A percentile compares a stretch with the other conserved stretches of the same genome.
Conservation (phyloP, 2,888 invertebrate genomes). For the Alcis repandata region DNA sequence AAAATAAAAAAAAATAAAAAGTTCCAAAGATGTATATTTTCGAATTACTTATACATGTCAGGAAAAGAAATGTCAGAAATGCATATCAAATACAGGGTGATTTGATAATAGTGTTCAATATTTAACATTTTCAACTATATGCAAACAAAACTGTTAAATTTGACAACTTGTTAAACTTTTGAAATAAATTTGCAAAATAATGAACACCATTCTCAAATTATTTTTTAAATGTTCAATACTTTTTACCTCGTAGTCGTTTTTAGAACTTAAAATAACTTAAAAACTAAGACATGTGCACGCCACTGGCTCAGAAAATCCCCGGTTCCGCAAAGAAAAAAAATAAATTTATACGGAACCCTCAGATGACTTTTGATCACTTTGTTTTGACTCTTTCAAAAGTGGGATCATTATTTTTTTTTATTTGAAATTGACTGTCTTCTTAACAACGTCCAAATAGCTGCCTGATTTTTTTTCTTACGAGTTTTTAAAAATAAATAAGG, state of each 20-base stretch:
- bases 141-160: neutral
- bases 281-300: slow-evolving; percentile 32
- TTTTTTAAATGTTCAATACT: slow-evolving; percentile 5
- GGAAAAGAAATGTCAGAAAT: slow-evolving; percentile 40
- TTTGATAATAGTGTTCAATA: slow-evolving; percentile 20
- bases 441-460: slow-evolving; percentile 32
- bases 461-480: neutral
- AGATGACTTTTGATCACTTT: slow-evolving; percentile 54
- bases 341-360: neutral
- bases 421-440: slow-evolving; percentile 10
- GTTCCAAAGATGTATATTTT: slow-evolving; percentile 47
- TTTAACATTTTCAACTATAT: too few species aligned
- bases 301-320: slow-evolving; percentile 34
- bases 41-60: slow-evolving; percentile 35
- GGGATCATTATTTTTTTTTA: slow-evolving; percentile 47
- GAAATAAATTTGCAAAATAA: slow-evolving; percentile 2
- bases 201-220: slow-evolving; percentile 33
- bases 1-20: slow-evolving; percentile 35
- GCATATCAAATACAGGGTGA: slow-evolving; percentile 27
- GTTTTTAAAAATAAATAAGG: neutral
- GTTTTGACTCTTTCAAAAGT: slow-evolving; percentile 65
- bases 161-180: too few species aligned
- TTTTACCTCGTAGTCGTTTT: slow-evolving; percentile 31
- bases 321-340: neutral
- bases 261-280: slow-evolving; percentile 33